A percentile compares a stretch with the other conserved stretches of the same genome.
Conservation (phyloP, 2,888 invertebrate genomes). For the Unio delphinus region DNA sequence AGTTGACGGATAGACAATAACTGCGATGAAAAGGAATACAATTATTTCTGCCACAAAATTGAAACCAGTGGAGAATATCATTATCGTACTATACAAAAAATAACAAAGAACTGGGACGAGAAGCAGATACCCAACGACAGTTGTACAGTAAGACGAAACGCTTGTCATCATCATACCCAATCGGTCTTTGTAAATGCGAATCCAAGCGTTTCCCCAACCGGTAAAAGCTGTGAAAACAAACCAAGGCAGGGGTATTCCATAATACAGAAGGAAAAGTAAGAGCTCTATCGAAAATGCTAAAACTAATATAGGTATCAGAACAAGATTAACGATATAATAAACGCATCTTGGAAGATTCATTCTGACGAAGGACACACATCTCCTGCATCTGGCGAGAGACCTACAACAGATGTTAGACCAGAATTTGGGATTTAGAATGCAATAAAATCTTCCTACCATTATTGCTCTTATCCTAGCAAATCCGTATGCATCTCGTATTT, state of each 20-base stretch:
- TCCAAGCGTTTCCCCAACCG: neutral
- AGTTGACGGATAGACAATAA: conserved; percentile 17
- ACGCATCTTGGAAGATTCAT: too few species aligned
- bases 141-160: neutral
- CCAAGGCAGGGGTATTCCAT: conserved; percentile 7
- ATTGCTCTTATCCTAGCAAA: conserved; percentile 6
- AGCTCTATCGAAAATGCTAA: conserved; percentile 10
- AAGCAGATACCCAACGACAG: neutral
- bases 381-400: neutral
- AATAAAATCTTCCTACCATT: conserved; percentile 7
- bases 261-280: conserved; percentile 9
- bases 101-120: conserved; percentile 2
- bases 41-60: conserved; percentile 14
- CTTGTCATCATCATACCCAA: neutral
- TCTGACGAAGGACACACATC: neutral
- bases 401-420: conserved; percentile 5
- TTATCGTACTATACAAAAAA: neutral
- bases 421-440: conserved; percentile 12
- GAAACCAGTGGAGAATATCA: conserved; percentile 14
- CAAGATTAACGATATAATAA: neutral
- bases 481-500: conserved; percentile 5
- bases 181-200: neutral
- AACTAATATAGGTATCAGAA: conserved; percentile 9
- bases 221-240: neutral
- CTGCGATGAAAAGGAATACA: conserved; percentile 16